Conservation (phyloP, 2,888 invertebrate genomes). For the Eupithecia tripunctaria region DNA sequence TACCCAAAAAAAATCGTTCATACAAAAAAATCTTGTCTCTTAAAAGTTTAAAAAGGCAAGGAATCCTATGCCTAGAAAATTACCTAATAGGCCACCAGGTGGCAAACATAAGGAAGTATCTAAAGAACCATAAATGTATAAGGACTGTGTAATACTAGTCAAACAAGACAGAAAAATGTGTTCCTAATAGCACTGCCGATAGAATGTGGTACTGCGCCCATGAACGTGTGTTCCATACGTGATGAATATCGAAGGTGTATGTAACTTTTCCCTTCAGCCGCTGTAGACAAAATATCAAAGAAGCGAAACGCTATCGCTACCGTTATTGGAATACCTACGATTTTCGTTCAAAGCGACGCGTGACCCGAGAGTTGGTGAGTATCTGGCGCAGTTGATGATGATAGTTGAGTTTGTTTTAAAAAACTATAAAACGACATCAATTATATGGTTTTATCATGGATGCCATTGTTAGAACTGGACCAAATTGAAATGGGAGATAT, state of each 20-base stretch:
- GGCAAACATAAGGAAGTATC: conserved; percentile 26
- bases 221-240: conserved; percentile 31
- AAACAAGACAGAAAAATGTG: conserved; percentile 42
- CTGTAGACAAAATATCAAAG: background rate
- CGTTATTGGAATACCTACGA: too few species aligned
- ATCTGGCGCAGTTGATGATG: too few species aligned
- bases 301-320: conserved; percentile 4
- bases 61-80: conserved; percentile 12
- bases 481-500: too few species aligned
- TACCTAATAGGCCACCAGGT: conserved; percentile 35
- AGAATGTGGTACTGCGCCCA: conserved; percentile 42
- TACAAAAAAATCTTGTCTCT: background rate
- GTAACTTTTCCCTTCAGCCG: conserved; percentile 64
- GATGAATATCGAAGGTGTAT: conserved; percentile 34
- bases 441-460: too few species aligned
- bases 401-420: too few species aligned
- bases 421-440: too few species aligned
- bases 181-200: conserved; percentile 18
- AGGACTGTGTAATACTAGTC: conserved; percentile 35
- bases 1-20: background rate
- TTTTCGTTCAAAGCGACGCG: too few species aligned
- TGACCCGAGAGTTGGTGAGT: too few species aligned
- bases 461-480: too few species aligned
- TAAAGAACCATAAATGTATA: conserved; percentile 17
- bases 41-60: background rate